phyloP scores from a whole-genome alignment of 1,140 invertebrate genomes.

The Littorina saxatilis region DNA sequence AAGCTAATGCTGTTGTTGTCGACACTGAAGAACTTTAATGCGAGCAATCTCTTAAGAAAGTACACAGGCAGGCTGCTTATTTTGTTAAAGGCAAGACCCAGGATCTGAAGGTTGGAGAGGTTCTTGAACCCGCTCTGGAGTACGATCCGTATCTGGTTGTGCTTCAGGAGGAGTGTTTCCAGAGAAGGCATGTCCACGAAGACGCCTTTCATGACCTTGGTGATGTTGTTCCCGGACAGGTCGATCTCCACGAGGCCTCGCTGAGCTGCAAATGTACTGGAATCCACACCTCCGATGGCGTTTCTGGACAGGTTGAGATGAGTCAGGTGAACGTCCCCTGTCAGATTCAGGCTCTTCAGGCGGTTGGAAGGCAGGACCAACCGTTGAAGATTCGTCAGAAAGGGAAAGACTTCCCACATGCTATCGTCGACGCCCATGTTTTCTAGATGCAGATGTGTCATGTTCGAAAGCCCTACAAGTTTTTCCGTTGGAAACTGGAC shows the following conservation, averaged over 20 bases:
- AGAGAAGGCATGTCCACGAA: slow-evolving; percentile 27
- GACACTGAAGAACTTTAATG: slow-evolving; percentile 28
- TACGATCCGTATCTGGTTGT: slow-evolving; percentile 33
- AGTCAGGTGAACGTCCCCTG: neutral
- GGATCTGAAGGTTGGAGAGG: slow-evolving; percentile 16
- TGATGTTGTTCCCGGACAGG: neutral
- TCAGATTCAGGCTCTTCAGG: slow-evolving; percentile 13
- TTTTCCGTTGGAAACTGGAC: slow-evolving; percentile 15
- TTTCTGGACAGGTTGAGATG: slow-evolving; percentile 16
- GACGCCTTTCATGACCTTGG: neutral
- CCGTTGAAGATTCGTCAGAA: neutral
- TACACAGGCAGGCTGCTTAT: slow-evolving; percentile 7
- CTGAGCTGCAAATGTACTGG: neutral
- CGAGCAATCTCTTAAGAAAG: slow-evolving; percentile 3
- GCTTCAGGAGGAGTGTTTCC: slow-evolving; percentile 20
- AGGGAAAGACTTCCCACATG: slow-evolving; percentile 32
- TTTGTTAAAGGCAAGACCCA: slow-evolving; percentile 36
- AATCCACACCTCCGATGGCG: neutral
- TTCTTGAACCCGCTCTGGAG: slow-evolving; percentile 1
- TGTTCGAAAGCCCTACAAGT: neutral
- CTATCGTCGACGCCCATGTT: slow-evolving; percentile 31
- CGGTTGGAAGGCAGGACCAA: slow-evolving; percentile 24
- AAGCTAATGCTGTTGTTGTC: slow-evolving; percentile 17
- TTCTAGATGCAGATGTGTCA: slow-evolving; percentile 29
- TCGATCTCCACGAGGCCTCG: neutral